phyloP scores from a whole-genome alignment of 2,888 invertebrate species.

The Norana najaformis region DNA sequence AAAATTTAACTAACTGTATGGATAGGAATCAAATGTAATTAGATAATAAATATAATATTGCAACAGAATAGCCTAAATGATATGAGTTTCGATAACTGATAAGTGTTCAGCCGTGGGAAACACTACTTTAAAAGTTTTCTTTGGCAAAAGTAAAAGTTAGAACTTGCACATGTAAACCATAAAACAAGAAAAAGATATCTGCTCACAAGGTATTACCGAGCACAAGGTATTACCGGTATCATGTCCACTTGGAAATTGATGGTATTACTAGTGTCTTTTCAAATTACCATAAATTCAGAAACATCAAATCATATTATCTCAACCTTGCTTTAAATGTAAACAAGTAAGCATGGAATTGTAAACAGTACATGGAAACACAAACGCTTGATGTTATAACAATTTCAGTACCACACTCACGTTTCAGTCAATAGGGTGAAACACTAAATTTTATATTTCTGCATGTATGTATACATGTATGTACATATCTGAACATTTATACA shows the following conservation, averaged over 20 bases:
- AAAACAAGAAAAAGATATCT: background rate
- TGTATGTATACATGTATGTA: slow-evolving; percentile 10
- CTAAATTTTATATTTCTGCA: background rate
- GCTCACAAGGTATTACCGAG: background rate
- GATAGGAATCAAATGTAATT: background rate
- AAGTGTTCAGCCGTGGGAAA: background rate
- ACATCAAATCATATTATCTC: too few relatives aligned
- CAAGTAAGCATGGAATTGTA: background rate
- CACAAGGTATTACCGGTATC: background rate
- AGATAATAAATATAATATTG: background rate
- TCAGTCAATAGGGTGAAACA: slow-evolving; percentile 2
- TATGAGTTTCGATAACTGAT: background rate
- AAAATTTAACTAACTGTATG: background rate
- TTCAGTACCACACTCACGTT: background rate
- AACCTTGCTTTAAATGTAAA: background rate
- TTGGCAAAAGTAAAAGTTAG: background rate
- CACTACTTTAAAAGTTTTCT: background rate
- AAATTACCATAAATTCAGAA: too few relatives aligned
- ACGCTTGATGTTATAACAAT: background rate
- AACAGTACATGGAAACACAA: background rate
- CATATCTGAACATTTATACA: slow-evolving; percentile 19
- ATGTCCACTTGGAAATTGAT: too few relatives aligned
- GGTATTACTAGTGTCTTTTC: too few relatives aligned
- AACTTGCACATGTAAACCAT: background rate
- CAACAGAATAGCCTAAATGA: slow-evolving; percentile 2